These are phyloP conservation scores for Pygmarrhopalites habei DNA, from an alignment of 1,140 invertebrate genomes.

Conservation along the genomic window DNA sequence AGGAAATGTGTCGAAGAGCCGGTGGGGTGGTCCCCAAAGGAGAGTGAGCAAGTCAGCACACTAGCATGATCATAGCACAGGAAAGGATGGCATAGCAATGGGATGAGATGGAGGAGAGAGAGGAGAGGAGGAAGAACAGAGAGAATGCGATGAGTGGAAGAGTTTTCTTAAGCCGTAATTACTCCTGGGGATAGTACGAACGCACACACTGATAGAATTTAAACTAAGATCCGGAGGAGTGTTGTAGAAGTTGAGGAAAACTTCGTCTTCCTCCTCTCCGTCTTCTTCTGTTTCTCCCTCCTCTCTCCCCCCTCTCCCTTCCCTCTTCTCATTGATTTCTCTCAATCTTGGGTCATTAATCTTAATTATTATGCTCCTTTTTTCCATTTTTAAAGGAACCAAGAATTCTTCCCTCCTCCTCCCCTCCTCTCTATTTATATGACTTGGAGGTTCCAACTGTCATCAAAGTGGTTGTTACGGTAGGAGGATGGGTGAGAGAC, in stretches of 20 bases:
- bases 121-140: not conserved
- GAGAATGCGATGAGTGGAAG: not conserved
- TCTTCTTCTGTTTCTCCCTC: too few species aligned
- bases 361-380: constrained; percentile 34
- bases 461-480: not conserved
- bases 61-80: too few species aligned
- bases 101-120: not conserved
- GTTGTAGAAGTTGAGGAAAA: too few species aligned
- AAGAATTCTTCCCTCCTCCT: not conserved
- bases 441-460: not conserved
- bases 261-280: too few species aligned
- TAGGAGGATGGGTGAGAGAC: too few species aligned
- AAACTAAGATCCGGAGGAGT: too few species aligned
- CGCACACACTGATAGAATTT: constrained; percentile 14
- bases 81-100: too few species aligned
- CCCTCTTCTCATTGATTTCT: constrained; percentile 36
- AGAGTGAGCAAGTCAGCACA: too few species aligned
- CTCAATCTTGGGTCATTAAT: constrained; percentile 37
- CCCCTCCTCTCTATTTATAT: not conserved
- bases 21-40: not conserved
- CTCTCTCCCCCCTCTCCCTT: too few species aligned
- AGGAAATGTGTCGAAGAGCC: not conserved
- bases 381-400: not conserved
- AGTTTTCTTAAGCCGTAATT: constrained; percentile 9
- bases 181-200: constrained; percentile 10